Evolutionary conservation across 2,113 vertebrate genomes (phyloP), one percentile per base, ranked within the genome.

Genomic region (Equus quagga): DNA sequence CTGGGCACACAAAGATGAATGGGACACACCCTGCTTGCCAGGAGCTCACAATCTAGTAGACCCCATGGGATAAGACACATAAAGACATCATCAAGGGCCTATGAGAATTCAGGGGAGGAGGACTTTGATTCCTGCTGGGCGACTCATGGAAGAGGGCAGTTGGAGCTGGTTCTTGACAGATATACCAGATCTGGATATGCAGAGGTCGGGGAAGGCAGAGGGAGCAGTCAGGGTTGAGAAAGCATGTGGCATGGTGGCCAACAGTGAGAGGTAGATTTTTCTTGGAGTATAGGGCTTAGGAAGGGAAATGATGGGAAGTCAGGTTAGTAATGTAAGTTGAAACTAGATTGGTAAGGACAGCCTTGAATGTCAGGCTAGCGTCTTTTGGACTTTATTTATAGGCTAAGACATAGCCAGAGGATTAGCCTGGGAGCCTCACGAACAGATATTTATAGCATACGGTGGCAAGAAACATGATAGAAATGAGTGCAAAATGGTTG

Each of bases 1-100:
- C n/a, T 78, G 19, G 79, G 67, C 62, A 79, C 60, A 49, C 44
- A 82, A 70, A 81, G 70, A 95, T 95, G 96, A 97, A 82, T 98
- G 86, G 78, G 70, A 17, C 11, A 65, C 21, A 76, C 36, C 6
- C 23, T 65, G 44, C 9, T 65, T 75, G 54, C 72, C 67, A 28
- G 70, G 8, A 65, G 12, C 46, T 92, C 82, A 95, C 17, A 67
- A 26, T 89, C 78, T 91, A 49, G 31, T 81, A 60, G 41, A 36
- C 54, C 44, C 44, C 18, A 31, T 0, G 13, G 46, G 7, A 88
- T 41, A 92, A 85, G 79, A 44, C 21, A 73, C 8, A 8, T 46
- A 92, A 73, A 91, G 60, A 93, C 5, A 28, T 33, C 36, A n/a
- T 36, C 5, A 31, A 56, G 4, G 60, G 31, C 46, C 23, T 33